Conservation (phyloP, 2,113 vertebrate species). For the Ptyas mucosa region DNA sequence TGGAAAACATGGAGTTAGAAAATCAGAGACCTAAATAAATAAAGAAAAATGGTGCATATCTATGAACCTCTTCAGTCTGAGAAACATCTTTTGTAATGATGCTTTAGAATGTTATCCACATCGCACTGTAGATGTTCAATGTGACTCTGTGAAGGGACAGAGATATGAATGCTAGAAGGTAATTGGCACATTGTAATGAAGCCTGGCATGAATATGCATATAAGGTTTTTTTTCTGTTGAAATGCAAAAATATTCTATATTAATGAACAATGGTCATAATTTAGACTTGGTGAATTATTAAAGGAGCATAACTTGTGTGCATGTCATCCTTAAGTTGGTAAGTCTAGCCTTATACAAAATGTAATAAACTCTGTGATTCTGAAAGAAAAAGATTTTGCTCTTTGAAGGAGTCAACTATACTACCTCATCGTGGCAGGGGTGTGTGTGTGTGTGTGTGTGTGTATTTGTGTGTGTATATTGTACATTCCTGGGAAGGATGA, state of each 20-base stretch:
- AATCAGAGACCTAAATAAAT: not conserved
- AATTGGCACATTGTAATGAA: not conserved
- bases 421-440: not conserved
- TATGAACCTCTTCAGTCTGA: not conserved
- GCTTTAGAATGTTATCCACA: not conserved
- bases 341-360: not conserved
- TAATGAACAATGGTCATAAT: not conserved
- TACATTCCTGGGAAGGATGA: not conserved
- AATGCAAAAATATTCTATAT: not conserved
- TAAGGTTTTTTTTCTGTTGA: not conserved
- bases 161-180: not conserved
- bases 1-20: not conserved
- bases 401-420: not conserved
- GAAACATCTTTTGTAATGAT: not conserved
- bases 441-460: not conserved
- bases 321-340: not conserved
- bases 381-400: not conserved
- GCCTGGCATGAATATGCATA: not conserved
- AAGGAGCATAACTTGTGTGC: not conserved
- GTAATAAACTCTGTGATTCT: not conserved
- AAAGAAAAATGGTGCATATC: not conserved
- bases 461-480: not conserved
- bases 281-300: not conserved
- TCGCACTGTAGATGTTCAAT: not conserved
- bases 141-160: not conserved